Evolutionary conservation across 2,797 vertebrate species (phyloP).

Genomic region (Carduelis carduelis): DNA sequence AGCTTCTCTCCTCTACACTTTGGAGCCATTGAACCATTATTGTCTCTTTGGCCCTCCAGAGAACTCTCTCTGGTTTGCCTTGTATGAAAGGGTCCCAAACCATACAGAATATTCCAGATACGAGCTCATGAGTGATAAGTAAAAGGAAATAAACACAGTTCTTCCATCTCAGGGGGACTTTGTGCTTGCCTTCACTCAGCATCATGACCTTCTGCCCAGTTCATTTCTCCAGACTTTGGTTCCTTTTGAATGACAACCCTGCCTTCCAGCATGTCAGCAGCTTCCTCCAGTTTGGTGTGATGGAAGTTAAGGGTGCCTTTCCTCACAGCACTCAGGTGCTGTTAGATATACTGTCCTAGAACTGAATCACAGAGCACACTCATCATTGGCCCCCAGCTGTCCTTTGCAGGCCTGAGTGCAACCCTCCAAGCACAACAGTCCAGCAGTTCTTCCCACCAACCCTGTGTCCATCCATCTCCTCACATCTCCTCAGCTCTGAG

Average conservation of each 20-base stretch:
- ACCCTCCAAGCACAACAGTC: background rate
- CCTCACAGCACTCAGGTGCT: accelerated
- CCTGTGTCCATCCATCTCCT: background rate
- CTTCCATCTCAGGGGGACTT: background rate
- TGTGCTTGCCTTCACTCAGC: background rate
- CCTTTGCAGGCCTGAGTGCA: background rate
- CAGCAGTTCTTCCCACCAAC: background rate
- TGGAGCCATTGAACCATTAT: accelerated
- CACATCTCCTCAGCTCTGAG: background rate
- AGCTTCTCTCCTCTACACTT: background rate
- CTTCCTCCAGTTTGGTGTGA: background rate
- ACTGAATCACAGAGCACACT: background rate
- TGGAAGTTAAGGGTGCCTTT: background rate
- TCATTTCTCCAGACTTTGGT: background rate
- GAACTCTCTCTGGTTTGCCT: background rate
- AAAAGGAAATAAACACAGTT: background rate
- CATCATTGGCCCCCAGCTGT: background rate
- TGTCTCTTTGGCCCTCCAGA: background rate
- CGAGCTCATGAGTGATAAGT: background rate
- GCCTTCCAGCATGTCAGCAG: background rate
- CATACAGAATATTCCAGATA: background rate
- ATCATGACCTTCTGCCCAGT: background rate
- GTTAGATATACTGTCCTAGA: background rate
- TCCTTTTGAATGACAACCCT: background rate
- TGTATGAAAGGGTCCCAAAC: background rate